Evolutionary conservation across 2,888 invertebrate genomes (phyloP), one percentile per base, ranked within the genome.

Genomic region (Apodemia duryi): DNA sequence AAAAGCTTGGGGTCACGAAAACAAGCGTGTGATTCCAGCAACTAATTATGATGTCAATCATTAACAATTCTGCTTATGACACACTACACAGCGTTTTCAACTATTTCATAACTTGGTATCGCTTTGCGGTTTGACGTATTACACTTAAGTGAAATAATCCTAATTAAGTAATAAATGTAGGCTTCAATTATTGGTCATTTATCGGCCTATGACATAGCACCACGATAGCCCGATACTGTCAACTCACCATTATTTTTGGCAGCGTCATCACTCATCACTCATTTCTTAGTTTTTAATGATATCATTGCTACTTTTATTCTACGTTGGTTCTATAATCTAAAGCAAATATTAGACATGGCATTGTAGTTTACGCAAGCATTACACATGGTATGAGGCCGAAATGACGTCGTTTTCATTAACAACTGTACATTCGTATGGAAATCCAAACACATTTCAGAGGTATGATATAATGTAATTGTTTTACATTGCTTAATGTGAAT

Each of bases 1-100:
- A 21, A 21, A 10, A 41, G 41, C 2, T 41, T 41, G 41, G 1
- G 6, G 38, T 38, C 43, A 43, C 43, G 6, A 2, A 43, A 2
- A 3, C 11, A 43, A 11, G 43, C 1, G 13, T 43, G 10, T 41
- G 41, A 41, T 43, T 11, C 43, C 43, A 10, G 43, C 43, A 2
- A 43, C 28, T 28, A 10, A 29, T 21, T 29, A 29, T 54, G 54
- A 54, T 54, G 54, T 54, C 28, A 54, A 10, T 9, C 28, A 54
- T 54, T 54, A 54, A 29, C 54, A 54, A 29, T 54, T 29, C 54
- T 11, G 11, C 29, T 54, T 29, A 29, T 54, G 54, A 54, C 54
- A 54, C 54, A 54, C 28, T 21, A 10, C 29, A 29, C 1, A 29
- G 32, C 29, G 28, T 21, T 21, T 21, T 29, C 28, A 54, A 29